Evolutionary conservation across 2,797 vertebrate species (phyloP).

Genomic region (Sebastes elongatus): DNA sequence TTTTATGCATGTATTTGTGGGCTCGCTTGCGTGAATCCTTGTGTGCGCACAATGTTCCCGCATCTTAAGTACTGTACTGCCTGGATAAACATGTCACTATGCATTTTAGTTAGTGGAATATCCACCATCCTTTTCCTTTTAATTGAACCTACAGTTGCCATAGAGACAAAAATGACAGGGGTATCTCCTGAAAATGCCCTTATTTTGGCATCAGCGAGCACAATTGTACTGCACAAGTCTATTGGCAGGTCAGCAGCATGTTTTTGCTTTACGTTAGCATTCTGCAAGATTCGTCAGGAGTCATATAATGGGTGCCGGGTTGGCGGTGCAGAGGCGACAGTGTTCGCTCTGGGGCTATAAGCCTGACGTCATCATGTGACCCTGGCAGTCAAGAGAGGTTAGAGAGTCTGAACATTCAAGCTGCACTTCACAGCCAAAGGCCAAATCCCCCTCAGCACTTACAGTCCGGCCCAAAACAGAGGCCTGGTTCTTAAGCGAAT

Average conservation of each 20-base stretch:
- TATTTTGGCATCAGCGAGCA: conserved; percentile 3
- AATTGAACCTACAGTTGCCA: conserved; percentile 86
- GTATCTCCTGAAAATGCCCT: conserved; percentile 66
- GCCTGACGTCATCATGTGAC: conserved; percentile 67
- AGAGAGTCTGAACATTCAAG: conserved; percentile 35
- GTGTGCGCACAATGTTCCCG: background rate
- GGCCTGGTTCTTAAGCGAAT: background rate
- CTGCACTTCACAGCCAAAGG: conserved; percentile 29
- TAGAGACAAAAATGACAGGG: conserved; percentile 84
- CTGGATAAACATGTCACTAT: conserved; percentile 22
- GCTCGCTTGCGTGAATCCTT: background rate
- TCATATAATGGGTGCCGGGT: background rate
- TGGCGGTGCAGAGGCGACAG: conserved; percentile 1
- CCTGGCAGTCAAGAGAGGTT: conserved; percentile 52
- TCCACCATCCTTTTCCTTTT: conserved; percentile 38
- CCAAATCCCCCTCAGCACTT: conserved; percentile 13
- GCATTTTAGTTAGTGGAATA: conserved; percentile 32
- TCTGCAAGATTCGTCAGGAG: conserved; percentile 15
- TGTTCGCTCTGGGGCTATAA: conserved; percentile 39
- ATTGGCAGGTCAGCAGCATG: background rate
- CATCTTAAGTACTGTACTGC: background rate
- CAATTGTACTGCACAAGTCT: background rate
- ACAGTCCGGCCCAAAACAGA: conserved; percentile 1
- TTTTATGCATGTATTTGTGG: too few species aligned
- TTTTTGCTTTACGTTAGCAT: background rate